Base-by-base conservation (phyloP, 2,888 invertebrate genomes). In the Villa cingulata region DNA sequence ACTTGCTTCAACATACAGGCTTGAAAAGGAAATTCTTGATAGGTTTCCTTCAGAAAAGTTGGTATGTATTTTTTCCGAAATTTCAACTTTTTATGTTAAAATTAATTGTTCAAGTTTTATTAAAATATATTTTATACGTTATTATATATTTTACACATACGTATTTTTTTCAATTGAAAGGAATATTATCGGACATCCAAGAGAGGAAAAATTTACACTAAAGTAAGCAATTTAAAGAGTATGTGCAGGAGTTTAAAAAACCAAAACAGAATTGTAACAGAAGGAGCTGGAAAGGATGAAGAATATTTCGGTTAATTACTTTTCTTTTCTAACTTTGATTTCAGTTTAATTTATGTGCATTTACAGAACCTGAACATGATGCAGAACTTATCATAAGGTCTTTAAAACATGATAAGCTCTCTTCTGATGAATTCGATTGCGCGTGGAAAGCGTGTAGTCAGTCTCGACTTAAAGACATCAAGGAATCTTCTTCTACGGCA, bases 1-100 rank as follows among this genome's bases (percentile, higher is more conserved):
- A 15, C 42, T 56, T 23, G 38, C 44, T 16, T 45, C 42, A n/a
- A 54, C 54, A 34, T 45, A 55, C 44, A 18, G 49, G 18, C 37
- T 56, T n/a, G 53, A 57, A 51, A 38, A 46, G 37, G 52, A 56
- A 52, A 55, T 56, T 41, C 16, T 23, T 17, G 27, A 41, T 27
- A 23, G 41, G 14, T 41, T 41, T 41, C 9, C 27, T 29, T 9
- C 41, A 9, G 41, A 41, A 18, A 41, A 41, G n/a, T n/a, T n/a
- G 5, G 41, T 41, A 41, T 27, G 27, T n/a, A n/a, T n/a, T n/a
- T n/a, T n/a, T n/a, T n/a, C n/a, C n/a, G n/a, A n/a, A n/a, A n/a
- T n/a, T n/a, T n/a, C n/a, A n/a, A n/a, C n/a, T n/a, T n/a, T n/a
- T n/a, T n/a, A n/a, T n/a, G n/a, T n/a, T n/a, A n/a, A n/a, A n/a